A percentile compares a stretch with the other conserved stretches of the same genome.
phyloP scores from a whole-genome alignment of 2,797 vertebrate genomes.

The Balearica regulorum region DNA sequence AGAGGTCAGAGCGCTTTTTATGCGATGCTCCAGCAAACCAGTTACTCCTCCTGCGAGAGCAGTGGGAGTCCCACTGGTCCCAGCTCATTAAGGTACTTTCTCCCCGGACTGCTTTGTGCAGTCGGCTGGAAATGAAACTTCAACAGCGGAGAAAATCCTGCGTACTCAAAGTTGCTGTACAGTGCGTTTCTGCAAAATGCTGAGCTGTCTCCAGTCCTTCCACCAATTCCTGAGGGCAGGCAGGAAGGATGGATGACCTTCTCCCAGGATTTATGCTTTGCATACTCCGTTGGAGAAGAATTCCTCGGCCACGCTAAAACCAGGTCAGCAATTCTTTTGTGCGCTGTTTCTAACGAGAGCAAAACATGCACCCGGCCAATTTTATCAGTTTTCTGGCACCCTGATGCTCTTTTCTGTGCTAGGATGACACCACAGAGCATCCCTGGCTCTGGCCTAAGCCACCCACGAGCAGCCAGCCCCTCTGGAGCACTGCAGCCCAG shows the following conservation, averaged over 20 bases:
- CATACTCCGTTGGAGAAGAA: background rate
- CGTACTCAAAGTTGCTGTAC: background rate
- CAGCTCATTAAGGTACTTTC: background rate
- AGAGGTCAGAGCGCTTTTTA: background rate
- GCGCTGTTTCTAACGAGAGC: background rate
- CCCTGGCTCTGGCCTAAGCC: background rate
- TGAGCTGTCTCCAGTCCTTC: background rate
- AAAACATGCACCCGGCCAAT: accelerated
- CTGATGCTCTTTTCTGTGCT: background rate
- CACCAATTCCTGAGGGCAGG: background rate
- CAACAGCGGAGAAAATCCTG: background rate
- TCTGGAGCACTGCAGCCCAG: background rate
- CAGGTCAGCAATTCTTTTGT: background rate
- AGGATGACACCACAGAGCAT: background rate
- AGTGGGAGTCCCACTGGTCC: background rate
- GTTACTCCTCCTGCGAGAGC: background rate
- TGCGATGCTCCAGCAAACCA: background rate
- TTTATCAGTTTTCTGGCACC: background rate
- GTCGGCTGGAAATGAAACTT: background rate
- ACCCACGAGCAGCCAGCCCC: background rate
- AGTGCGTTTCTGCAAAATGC: background rate
- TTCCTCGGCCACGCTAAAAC: background rate
- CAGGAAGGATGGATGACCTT: background rate
- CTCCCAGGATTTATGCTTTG: background rate
- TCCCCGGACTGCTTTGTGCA: accelerated